Evolutionary conservation across 1,140 invertebrate species (phyloP).

Genomic region (Paracyclopina nana): DNA sequence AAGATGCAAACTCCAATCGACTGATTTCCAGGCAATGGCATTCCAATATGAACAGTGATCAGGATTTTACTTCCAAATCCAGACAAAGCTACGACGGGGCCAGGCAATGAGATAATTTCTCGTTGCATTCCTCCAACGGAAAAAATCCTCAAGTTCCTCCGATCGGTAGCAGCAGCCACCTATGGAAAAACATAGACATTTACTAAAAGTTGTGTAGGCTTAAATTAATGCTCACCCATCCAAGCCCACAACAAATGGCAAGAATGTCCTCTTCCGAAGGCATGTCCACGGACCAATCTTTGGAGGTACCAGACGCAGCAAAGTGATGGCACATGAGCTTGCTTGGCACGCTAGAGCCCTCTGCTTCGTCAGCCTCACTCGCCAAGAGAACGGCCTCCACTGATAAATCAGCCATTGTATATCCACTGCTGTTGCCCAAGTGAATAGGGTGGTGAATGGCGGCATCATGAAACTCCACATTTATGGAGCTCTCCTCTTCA

Average conservation of each 20-base stretch:
- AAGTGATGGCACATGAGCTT: constrained; percentile 53
- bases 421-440: constrained; percentile 43
- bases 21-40: constrained; percentile 27
- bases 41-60: constrained; percentile 49
- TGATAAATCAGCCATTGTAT: constrained; percentile 53
- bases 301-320: constrained; percentile 49
- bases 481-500: constrained; percentile 52
- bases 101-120: constrained; percentile 48
- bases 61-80: constrained; percentile 46
- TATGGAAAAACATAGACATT: too few species aligned
- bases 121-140: constrained; percentile 63
- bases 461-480: constrained; percentile 85
- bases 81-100: constrained; percentile 44
- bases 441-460: constrained; percentile 73
- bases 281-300: constrained; percentile 65
- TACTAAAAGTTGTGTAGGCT: too few species aligned
- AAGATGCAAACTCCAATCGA: constrained; percentile 27
- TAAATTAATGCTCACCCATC: too few species aligned
- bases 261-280: constrained; percentile 51
- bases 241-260: constrained; percentile 46
- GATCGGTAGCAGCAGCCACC: constrained; percentile 51
- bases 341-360: constrained; percentile 25
- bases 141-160: constrained; percentile 53
- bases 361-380: constrained; percentile 35
- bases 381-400: constrained; percentile 53